Evolutionary conservation across 2,888 invertebrate species (phyloP), one percentile per base, ranked within the genome.

Genomic region (Endotricha flammealis): DNA sequence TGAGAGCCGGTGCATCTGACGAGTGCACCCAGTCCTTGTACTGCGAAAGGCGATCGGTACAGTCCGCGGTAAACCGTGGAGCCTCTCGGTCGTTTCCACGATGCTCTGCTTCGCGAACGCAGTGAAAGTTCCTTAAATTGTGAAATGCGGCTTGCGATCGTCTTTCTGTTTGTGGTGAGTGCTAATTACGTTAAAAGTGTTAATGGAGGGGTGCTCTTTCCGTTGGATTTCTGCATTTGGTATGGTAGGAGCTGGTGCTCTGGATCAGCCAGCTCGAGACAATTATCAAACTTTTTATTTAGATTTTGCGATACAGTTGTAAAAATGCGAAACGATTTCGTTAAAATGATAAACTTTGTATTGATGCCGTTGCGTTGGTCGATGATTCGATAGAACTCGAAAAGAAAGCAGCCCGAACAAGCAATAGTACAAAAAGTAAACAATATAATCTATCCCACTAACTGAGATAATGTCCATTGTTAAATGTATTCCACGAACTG

Each of bases 151-250:
- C 66, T 76, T 67, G 77, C 79, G 69, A 75, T 82, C 75, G 78
- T 74, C 74, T 75, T 82, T 72, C 74, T 86, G 75, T 76, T 83
- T 81, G 80, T 83, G 86, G 86, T 86, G 86, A 86, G 86, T 86
- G 81, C 64, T 69, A 70, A 75, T 73, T 74, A 70, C 65, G 68
- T 63, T 66, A 64, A 64, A 76, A 74, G 74, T 77, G 78, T 57
- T 68, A 65, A 66, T 60, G 53, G 55, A 63, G 65, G n/a, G 68
- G 66, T 69, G 72, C 60, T 65, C 61, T 60, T 64, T 55, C 55
- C 48, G 46, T 48, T 48, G 53, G 56, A 55, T 52, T 51, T 44
- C 24, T 6, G 6, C 13, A n/a, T 24, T n/a, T 20, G 35, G 38
- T 48, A 42, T 43, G 45, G 42, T 41, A 44, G 42, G 40, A 37